Percentiles rank a stretch among this genome's conserved stretches.
phyloP scores from a whole-genome alignment of 2,888 invertebrate species.

The Lysandra bellargus region DNA sequence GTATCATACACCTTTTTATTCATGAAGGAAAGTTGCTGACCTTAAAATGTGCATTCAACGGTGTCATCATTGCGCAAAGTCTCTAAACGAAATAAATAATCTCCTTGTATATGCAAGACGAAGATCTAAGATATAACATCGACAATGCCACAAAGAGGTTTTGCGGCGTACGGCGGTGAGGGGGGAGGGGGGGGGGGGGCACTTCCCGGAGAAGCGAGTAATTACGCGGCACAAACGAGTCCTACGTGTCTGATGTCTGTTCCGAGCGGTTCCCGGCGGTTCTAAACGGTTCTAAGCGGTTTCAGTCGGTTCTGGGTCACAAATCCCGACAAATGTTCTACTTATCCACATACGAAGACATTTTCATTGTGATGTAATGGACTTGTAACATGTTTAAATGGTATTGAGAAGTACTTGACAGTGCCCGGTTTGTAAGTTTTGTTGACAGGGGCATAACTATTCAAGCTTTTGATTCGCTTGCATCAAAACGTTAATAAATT shows the following conservation, averaged over 20 bases:
- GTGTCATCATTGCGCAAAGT: neutral
- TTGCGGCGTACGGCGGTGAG: slow-evolving; percentile 33
- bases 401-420: neutral
- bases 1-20: no score
- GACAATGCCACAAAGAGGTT: slow-evolving; percentile 39
- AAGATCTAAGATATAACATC: slow-evolving; percentile 11
- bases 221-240: slow-evolving; percentile 37
- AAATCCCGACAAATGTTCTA: slow-evolving; percentile 10
- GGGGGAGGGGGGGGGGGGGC: slow-evolving; percentile 36
- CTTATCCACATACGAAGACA: neutral
- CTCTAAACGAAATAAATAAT: neutral
- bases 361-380: neutral
- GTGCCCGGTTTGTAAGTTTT: neutral
- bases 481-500: no score
- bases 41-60: neutral
- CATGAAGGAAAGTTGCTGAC: no score
- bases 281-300: neutral
- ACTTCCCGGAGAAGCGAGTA: slow-evolving; percentile 41
- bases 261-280: neutral
- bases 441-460: no score
- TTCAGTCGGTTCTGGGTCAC: neutral
- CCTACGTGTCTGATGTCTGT: slow-evolving; percentile 15
- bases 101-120: neutral
- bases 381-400: neutral
- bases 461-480: no score